Percentiles rank a stretch among this genome's conserved stretches.
Conservation (phyloP, 1,140 invertebrate genomes). For the Littorina saxatilis region DNA sequence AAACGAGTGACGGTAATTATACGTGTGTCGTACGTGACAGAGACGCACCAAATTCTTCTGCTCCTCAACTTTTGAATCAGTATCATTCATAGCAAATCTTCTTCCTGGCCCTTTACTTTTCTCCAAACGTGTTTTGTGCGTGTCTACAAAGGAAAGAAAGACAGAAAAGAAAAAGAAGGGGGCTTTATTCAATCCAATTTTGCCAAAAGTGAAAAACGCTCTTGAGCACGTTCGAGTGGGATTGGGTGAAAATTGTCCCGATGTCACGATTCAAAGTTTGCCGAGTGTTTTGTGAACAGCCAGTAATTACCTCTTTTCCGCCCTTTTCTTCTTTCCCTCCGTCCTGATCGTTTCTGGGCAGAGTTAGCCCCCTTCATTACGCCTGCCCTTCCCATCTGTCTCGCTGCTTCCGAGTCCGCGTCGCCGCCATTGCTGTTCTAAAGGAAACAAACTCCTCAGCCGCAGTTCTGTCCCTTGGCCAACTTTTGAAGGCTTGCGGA, state of each 20-base stretch:
- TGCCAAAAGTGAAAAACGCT: background rate
- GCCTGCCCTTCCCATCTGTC: too few species aligned
- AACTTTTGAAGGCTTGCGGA: too few species aligned
- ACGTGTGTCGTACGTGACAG: background rate
- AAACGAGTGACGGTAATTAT: too few species aligned
- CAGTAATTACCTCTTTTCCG: conserved; percentile 2
- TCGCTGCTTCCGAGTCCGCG: too few species aligned
- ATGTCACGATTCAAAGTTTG: background rate
- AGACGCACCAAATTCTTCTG: background rate
- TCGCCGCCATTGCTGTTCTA: too few species aligned
- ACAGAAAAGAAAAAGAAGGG: background rate
- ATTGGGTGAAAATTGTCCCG: background rate
- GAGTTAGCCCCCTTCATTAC: too few species aligned
- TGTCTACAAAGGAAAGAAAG: background rate
- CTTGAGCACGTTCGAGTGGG: background rate
- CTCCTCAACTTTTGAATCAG: background rate
- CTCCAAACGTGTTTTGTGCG: background rate
- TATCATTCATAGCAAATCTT: background rate
- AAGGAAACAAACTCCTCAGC: too few species aligned
- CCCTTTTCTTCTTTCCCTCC: background rate
- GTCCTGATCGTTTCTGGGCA: background rate
- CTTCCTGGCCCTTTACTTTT: background rate
- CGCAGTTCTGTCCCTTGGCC: too few species aligned
- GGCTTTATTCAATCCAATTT: background rate
- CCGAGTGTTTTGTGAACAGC: background rate